These are phyloP conservation scores for Pseudococcus viburni DNA, from an alignment of 2,888 invertebrate species.

Conservation along the genomic window DNA sequence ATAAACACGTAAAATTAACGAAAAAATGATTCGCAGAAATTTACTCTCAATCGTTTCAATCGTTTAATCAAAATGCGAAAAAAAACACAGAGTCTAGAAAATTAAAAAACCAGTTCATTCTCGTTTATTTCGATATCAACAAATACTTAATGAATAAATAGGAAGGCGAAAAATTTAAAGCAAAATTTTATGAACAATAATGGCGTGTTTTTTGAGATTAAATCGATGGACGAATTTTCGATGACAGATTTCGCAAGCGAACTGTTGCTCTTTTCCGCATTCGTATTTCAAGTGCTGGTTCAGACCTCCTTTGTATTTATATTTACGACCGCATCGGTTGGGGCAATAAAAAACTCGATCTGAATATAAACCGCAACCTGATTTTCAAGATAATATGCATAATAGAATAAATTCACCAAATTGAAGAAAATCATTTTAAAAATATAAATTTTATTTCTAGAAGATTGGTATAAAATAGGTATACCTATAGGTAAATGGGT, in stretches of 20 bases:
- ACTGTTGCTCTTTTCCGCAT: constrained; percentile 76
- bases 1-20: background rate
- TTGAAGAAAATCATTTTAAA: background rate
- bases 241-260: constrained; percentile 75
- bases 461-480: background rate
- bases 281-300: constrained; percentile 76
- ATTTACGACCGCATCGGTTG: constrained; percentile 55
- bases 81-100: background rate
- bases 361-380: background rate
- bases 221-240: constrained; percentile 62
- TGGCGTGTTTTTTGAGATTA: constrained; percentile 61
- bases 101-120: background rate
- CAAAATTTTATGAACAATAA: constrained; percentile 62
- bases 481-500: background rate
- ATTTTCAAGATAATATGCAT: constrained; percentile 10
- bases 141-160: background rate
- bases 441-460: background rate
- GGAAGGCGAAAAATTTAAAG: constrained; percentile 12
- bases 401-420: constrained; percentile 8
- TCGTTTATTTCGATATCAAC: background rate
- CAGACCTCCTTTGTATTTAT: constrained; percentile 71
- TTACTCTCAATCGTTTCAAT: background rate
- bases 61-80: background rate
- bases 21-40: background rate
- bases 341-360: constrained; percentile 69